These are phyloP conservation scores for Siniperca knerii DNA, from an alignment of 2,113 vertebrate genomes.

Conservation along the genomic window DNA sequence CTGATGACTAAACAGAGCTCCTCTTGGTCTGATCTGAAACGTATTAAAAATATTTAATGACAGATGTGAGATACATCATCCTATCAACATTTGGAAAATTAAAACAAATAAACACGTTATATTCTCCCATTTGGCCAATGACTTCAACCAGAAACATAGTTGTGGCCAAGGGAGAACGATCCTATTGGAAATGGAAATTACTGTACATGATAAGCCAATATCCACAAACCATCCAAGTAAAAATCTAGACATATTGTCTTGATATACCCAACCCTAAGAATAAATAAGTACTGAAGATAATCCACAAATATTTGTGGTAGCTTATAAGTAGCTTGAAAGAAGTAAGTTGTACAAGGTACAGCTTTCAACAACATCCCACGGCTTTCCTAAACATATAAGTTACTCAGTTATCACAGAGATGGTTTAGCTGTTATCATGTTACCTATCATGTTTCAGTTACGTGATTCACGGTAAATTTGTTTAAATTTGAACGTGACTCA, in stretches of 20 bases:
- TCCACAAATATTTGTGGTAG: not conserved
- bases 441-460: not conserved
- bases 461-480: too few species aligned
- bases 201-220: not conserved
- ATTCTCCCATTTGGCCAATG: not conserved
- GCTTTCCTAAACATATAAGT: not conserved
- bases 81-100: not conserved
- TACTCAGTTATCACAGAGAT: not conserved
- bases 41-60: not conserved
- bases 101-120: not conserved
- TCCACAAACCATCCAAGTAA: not conserved
- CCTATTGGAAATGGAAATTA: not conserved
- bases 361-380: not conserved
- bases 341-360: too few species aligned
- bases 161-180: not conserved
- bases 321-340: not conserved
- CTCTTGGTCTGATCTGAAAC: not conserved
- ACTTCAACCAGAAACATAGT: not conserved
- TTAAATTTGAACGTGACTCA: not conserved
- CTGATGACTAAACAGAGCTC: not conserved
- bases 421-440: not conserved
- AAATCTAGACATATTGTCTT: not conserved
- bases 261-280: not conserved
- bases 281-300: not conserved
- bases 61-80: not conserved